These are phyloP conservation scores for Cephonodes hylas DNA, from an alignment of 2,888 invertebrate genomes.

Conservation along the genomic window DNA sequence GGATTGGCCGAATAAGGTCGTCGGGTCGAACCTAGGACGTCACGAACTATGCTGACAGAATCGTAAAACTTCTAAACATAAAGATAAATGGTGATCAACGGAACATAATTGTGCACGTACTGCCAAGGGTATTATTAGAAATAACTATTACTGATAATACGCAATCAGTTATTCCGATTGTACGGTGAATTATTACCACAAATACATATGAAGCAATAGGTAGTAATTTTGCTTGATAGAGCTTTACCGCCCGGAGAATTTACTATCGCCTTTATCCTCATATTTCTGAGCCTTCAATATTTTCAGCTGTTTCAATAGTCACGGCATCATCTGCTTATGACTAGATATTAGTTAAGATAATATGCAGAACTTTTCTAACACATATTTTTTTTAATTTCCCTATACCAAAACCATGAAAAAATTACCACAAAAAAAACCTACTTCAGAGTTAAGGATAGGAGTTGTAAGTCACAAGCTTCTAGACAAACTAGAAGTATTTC, in stretches of 20 bases:
- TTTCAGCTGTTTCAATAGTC: too few species aligned
- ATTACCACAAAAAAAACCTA: too few species aligned
- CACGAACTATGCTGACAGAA: neutral
- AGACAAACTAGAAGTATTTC: conserved; percentile 79
- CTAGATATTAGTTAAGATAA: too few species aligned
- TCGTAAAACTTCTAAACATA: neutral
- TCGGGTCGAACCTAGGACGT: neutral
- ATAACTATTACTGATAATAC: neutral
- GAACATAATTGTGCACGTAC: neutral
- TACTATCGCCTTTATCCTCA: too few species aligned
- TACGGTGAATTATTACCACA: neutral
- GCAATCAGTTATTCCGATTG: neutral
- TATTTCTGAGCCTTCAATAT: too few species aligned
- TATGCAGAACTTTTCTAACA: too few species aligned
- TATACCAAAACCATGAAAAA: too few species aligned
- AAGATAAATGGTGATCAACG: neutral
- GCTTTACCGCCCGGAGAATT: too few species aligned
- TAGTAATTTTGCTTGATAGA: too few species aligned
- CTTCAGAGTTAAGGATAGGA: too few species aligned
- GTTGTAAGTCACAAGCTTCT: neutral
- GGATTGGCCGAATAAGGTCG: conserved; percentile 6
- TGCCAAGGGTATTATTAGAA: neutral
- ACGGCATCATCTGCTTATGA: too few species aligned
- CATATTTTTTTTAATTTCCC: too few species aligned
- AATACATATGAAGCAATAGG: neutral